Base-by-base conservation (phyloP, 2,113 vertebrate genomes). In the Crotalus helleri region DNA sequence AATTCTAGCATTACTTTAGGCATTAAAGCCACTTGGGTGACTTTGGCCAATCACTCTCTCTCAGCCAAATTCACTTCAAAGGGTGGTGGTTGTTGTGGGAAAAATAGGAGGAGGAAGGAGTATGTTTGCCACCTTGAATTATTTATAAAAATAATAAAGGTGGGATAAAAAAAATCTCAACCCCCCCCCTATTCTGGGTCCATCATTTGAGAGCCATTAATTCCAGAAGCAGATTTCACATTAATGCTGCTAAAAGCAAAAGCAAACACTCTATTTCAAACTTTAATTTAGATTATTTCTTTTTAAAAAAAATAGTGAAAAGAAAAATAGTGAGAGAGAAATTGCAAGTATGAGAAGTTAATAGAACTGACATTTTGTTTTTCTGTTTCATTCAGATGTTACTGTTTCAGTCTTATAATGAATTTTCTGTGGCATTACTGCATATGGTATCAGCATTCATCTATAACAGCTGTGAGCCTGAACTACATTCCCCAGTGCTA, bases 401-500 rank as follows among this genome's bases (percentile, higher is more conserved):
- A 8, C 87, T 33, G 26, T 55, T 53, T 44, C 69, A 91, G 21
- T 55, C 58, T 33, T 59, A 86, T 69, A 55, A 4, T 39, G 90
- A 87, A 91, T 92, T 17, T 92, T 55, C 69, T n/a, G 0, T 0
- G 1, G 69, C 11, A 3, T 91, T 53, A 64, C 0, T 13, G 0
- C 61, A 88, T 0, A 0, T 1, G 69, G 54, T 88, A 88, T 10
- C 91, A 10, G 86, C n/a, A 4, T 54, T 64, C 74, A 94, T 51
- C 44, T 1, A 85, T 33, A 55, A 90, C 29, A 49, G 58, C 1
- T 0, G 23, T 0, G 0, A 57, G 85, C 0, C 0, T 0, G 53
- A 81, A 93, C 88, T 55, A 93, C 17, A 0, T 0, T 44, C 87
- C 91, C 87, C 0, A 0, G 29, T 55, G 69, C 88, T 51, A 6